Base-by-base conservation (phyloP, 2,113 vertebrate genomes). In the Copsychus sechellarum region DNA sequence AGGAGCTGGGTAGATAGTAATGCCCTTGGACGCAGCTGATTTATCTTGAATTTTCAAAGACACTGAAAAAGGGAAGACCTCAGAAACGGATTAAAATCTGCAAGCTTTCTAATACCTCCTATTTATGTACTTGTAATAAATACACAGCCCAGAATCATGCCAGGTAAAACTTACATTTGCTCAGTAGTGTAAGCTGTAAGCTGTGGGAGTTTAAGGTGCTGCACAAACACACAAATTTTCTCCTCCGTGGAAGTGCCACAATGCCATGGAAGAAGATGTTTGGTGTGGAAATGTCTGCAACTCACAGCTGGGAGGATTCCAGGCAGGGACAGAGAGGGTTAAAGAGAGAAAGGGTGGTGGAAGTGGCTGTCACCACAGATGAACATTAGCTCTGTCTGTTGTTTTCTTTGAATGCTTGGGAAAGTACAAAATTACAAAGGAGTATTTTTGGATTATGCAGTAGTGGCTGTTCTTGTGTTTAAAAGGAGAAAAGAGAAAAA, bases 391-490 rank as follows among this genome's bases (percentile, higher is more conserved):
- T 89, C 77, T 88, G 58, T 66, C 76, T 79, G 28, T 57, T 62
- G 33, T 74, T 91, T 84, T 45, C 47, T 84, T 54, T 73, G 77
- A 92, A 81, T 0, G 5, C 51, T 86, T 91, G 72, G 76, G 42
- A 95, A 95, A 91, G 72, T 74, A 62, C 34, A 89, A 66, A 86
- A 91, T 54, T 62, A 84, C 54, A 86, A 84, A 65, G 29, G 48
- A 78, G 14, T 13, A 45, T 28, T 78, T 86, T 90, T 74, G 42
- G 12, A 45, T 54, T 66, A 21, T 48, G 43, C 53, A 62, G 29
- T 51, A n/a, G 45, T 56, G 40, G n/a, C 36, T 48, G 25, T 57
- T 84, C 64, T 83, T 81, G 45, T 56, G 28, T 47, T 91, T 72
- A 71, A 71, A 88, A 89, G 29, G 14, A 78, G 12, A 71, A 61